phyloP scores from a whole-genome alignment of 2,888 invertebrate genomes.

The Amphipyra berbera region DNA sequence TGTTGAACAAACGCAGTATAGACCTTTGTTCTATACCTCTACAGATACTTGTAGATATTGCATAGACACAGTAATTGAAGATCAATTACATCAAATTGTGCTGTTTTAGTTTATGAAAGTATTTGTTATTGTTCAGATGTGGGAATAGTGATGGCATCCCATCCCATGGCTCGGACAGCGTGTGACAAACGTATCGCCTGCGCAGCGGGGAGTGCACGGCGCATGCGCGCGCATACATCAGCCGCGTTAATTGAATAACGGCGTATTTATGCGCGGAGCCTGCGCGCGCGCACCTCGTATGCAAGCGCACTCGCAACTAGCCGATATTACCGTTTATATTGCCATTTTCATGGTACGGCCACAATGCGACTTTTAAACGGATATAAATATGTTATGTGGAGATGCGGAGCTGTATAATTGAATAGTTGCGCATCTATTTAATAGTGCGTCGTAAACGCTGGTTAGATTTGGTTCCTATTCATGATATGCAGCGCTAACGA shows the following conservation, averaged over 20 bases:
- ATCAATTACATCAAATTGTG: slow-evolving; percentile 20
- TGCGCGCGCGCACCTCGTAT: slow-evolving; percentile 9
- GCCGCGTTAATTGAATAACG: not conserved
- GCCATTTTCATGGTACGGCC: slow-evolving; percentile 43
- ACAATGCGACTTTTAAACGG: slow-evolving; percentile 47
- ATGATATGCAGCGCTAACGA: slow-evolving; percentile 58
- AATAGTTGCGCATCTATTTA: slow-evolving; percentile 54
- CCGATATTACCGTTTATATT: slow-evolving; percentile 51
- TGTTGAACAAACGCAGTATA: not conserved
- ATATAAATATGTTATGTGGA: slow-evolving; percentile 58
- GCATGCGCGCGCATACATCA: slow-evolving; percentile 45
- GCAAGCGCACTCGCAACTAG: slow-evolving; percentile 5
- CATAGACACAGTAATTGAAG: too few relatives aligned
- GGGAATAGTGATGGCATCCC: slow-evolving; percentile 26
- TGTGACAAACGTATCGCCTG: slow-evolving; percentile 20
- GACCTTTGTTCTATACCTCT: not conserved
- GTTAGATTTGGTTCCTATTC: slow-evolving; percentile 52
- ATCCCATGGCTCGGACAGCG: slow-evolving; percentile 11
- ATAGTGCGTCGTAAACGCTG: slow-evolving; percentile 53
- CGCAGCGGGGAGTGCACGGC: slow-evolving; percentile 29
- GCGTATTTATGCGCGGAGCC: slow-evolving; percentile 19
- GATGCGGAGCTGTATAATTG: slow-evolving; percentile 53
- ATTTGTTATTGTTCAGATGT: slow-evolving; percentile 27
- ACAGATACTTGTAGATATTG: not conserved
- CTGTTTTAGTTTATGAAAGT: slow-evolving; percentile 33